These are phyloP conservation scores for Echeneis naucrates DNA, from an alignment of 2,797 vertebrate genomes.

Conservation along the genomic window DNA sequence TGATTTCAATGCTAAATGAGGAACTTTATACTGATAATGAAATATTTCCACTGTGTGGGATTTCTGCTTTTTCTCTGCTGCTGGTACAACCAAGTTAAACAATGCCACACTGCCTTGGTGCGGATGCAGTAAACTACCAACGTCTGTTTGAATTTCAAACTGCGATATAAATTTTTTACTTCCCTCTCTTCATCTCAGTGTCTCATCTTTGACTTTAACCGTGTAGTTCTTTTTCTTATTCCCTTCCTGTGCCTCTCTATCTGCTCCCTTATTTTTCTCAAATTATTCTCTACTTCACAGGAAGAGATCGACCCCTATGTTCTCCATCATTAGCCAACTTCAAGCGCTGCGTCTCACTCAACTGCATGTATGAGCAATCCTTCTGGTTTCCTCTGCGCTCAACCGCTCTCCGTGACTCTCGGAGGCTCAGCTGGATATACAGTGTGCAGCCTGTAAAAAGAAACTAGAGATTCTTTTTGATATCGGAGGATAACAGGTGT, in stretches of 20 bases:
- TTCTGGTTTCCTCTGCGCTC: constrained; percentile 47
- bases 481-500: constrained; percentile 75
- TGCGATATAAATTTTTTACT: neutral
- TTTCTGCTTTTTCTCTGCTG: neutral
- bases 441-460: constrained; percentile 24
- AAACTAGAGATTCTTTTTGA: constrained; percentile 59
- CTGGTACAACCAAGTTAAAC: neutral
- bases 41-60: neutral
- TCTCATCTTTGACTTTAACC: neutral
- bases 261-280: neutral
- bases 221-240: neutral
- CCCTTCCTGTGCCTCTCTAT: neutral
- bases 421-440: constrained; percentile 31
- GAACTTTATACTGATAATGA: no score
- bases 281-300: constrained; percentile 37
- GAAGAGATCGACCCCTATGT: constrained; percentile 51
- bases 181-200: neutral
- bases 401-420: constrained; percentile 36
- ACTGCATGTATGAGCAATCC: constrained; percentile 38
- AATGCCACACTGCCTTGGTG: no score
- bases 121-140: neutral
- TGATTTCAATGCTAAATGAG: neutral
- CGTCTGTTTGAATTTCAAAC: constrained; percentile 2
- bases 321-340: constrained; percentile 62
- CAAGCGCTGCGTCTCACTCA: constrained; percentile 60